phyloP scores from a whole-genome alignment of 2,888 invertebrate genomes.

The Andricus quercusramuli region DNA sequence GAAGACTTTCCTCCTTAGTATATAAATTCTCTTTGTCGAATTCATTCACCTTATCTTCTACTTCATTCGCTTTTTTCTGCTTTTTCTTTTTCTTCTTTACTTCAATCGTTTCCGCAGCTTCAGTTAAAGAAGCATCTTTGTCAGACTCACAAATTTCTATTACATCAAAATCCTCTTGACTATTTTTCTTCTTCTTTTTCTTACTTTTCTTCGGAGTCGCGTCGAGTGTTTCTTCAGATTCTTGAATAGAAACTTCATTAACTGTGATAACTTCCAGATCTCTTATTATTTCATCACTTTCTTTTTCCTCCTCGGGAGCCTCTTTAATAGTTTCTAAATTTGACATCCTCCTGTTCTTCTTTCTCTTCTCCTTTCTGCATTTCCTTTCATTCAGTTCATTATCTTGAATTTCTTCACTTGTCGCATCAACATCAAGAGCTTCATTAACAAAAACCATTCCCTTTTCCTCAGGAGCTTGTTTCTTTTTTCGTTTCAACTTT shows the following conservation, averaged over 20 bases:
- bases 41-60: neutral
- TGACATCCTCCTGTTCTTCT: constrained; percentile 59
- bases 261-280: constrained; percentile 25
- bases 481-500: constrained; percentile 62
- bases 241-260: constrained; percentile 2
- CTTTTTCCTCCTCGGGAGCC: constrained; percentile 62
- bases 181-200: constrained; percentile 50
- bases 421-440: constrained; percentile 64
- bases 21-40: constrained; percentile 47
- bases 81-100: constrained; percentile 43
- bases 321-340: constrained; percentile 71
- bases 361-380: constrained; percentile 62
- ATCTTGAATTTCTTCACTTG: constrained; percentile 65
- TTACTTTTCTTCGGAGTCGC: constrained; percentile 43
- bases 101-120: constrained; percentile 20
- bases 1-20: neutral
- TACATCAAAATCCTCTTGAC: constrained; percentile 17
- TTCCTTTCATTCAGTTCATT: constrained; percentile 69
- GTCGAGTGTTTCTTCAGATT: constrained; percentile 49
- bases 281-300: constrained; percentile 20
- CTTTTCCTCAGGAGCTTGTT: constrained; percentile 47
- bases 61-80: constrained; percentile 22
- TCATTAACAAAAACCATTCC: constrained; percentile 64
- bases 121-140: constrained; percentile 28
- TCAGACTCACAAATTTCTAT: constrained; percentile 19